Percentiles rank a stretch among this genome's conserved stretches.
These are phyloP conservation scores for Cistogaster globosa DNA, from an alignment of 2,888 invertebrate genomes.

Conservation along the genomic window DNA sequence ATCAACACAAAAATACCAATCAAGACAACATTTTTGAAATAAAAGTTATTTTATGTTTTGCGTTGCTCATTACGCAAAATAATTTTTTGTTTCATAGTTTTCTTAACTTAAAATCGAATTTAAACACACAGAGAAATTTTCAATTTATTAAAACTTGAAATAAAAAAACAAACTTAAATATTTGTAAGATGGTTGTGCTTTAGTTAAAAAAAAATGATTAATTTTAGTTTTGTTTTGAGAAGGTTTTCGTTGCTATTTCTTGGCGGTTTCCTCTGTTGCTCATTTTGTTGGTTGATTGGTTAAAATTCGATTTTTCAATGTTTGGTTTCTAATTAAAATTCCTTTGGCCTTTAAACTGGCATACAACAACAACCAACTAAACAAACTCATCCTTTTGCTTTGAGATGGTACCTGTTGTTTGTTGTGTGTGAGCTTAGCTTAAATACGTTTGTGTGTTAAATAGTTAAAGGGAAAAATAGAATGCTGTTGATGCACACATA, in stretches of 20 bases:
- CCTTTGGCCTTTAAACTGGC: slow-evolving; percentile 48
- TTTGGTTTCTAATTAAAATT: slow-evolving; percentile 73
- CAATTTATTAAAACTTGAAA: slow-evolving; percentile 63
- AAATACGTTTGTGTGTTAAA: slow-evolving; percentile 29
- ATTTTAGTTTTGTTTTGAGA: slow-evolving; percentile 41
- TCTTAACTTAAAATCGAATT: slow-evolving; percentile 23
- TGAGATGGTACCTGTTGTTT: background rate
- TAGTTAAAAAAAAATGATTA: background rate
- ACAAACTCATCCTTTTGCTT: slow-evolving; percentile 1
- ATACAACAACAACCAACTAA: slow-evolving; percentile 8
- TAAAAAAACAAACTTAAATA: slow-evolving; percentile 46
- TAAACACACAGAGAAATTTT: slow-evolving; percentile 56
- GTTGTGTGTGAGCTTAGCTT: background rate
- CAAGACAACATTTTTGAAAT: slow-evolving; percentile 50
- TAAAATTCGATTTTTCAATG: slow-evolving; percentile 67
- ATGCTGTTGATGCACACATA: background rate
- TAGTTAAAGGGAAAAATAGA: slow-evolving; percentile 32
- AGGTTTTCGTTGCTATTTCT: slow-evolving; percentile 47
- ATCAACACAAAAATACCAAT: slow-evolving; percentile 43
- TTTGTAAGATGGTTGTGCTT: slow-evolving; percentile 45
- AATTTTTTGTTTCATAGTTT: slow-evolving; percentile 4
- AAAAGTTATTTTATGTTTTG: slow-evolving; percentile 50
- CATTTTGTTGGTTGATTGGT: slow-evolving; percentile 52
- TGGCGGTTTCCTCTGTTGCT: background rate
- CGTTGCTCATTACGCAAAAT: slow-evolving; percentile 65